Base-by-base conservation (phyloP, 1,140 invertebrate species). In the Penaeus chinensis region DNA sequence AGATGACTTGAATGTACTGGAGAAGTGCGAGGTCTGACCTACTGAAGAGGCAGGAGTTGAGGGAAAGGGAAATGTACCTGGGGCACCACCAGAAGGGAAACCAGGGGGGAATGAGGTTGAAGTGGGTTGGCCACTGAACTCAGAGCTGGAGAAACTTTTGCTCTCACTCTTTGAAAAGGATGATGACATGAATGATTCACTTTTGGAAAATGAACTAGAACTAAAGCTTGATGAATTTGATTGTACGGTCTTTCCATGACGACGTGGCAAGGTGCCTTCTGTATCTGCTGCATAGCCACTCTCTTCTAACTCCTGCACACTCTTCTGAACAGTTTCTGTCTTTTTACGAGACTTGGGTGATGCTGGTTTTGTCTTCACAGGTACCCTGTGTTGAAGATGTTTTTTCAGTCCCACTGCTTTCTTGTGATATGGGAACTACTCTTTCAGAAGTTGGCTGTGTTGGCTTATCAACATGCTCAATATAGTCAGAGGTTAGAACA, bases 251-350 rank as follows among this genome's bases (percentile, higher is more conserved):
- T 89, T 90, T 24, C 65, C 54, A 63, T 37, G 66, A 16, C 84
- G 82, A 8, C 89, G 84, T 22, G 89, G 89, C 13, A 90, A 63
- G 13, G 89, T 90, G 60, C 85, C 84, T 63, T 90, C 89, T 24
- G 89, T 96, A 90, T 96, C 95, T 2, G 95, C 95, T 91, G 94
- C 94, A 90, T 96, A 96, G 22, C 95, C 95, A 91, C 94, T 95
- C 88, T 94, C 93, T 24, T 91, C 91, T 91, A 94, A 91, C 91
- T 92, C 80, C 90, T 90, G 71, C 93, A 91, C 42, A 63, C 61
- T 92, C 80, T 77, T 84, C 62, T 74, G 66, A 61, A 24, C n/a
- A 62, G 63, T 63, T 20, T 85, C 84, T 79, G 89, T 92, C 92
- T 92, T 94, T 89, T 91, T 90, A 87, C 94, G 94, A 8, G 92